These are phyloP conservation scores for Caenorhabditis sp. DNA, from an alignment of 2,888 invertebrate species.

Conservation along the genomic window DNA sequence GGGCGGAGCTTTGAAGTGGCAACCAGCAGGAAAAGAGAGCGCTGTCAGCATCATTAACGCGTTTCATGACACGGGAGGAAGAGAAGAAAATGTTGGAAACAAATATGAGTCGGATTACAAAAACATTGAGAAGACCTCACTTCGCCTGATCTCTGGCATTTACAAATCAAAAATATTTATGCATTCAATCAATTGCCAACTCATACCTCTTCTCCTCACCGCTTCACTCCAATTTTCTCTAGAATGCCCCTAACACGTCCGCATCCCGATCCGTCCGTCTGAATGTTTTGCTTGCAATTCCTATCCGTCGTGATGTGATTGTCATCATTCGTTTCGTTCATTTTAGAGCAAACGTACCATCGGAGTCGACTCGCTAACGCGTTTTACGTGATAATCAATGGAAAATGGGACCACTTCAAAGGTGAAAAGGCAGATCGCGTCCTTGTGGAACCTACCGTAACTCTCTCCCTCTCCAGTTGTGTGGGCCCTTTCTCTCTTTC, in stretches of 20 bases:
- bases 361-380: conserved; percentile 33
- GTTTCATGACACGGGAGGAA: conserved; percentile 7
- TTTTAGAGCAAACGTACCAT: conserved; percentile 51
- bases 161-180: no score
- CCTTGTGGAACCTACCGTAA: not conserved
- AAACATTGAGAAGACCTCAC: no score
- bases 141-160: no score
- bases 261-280: not conserved
- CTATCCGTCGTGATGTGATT: conserved; percentile 9
- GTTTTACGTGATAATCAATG: conserved; percentile 45
- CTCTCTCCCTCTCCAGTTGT: not conserved
- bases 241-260: not conserved
- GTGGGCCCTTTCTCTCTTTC: conserved; percentile 9
- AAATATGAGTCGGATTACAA: no score
- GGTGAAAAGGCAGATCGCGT: conserved; percentile 27
- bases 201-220: no score
- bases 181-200: no score
- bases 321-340: conserved; percentile 20
- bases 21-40: not conserved
- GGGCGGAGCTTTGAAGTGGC: conserved; percentile 9
- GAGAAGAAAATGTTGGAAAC: no score
- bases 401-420: conserved; percentile 48
- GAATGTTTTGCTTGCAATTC: not conserved
- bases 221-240: no score
- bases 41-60: conserved; percentile 35